Conservation (phyloP, 2,888 invertebrate genomes). For the Mongoloraphidia duomilia region DNA sequence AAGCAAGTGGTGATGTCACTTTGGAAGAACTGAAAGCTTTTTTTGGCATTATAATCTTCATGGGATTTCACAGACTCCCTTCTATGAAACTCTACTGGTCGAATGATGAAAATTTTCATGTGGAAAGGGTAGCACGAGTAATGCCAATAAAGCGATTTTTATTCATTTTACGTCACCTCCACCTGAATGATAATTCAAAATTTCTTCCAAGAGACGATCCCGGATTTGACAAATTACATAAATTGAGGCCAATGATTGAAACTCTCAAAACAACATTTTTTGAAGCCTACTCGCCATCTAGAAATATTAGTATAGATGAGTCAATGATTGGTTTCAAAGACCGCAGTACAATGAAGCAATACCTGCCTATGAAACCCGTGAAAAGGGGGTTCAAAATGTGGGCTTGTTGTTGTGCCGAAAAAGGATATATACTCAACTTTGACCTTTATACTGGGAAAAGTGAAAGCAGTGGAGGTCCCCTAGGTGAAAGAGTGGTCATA, state of each 20-base stretch:
- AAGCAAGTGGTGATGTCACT: no score
- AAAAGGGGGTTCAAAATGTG: slow-evolving; percentile 9
- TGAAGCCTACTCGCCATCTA: slow-evolving; percentile 1
- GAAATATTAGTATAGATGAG: slow-evolving; percentile 11
- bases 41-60: slow-evolving; percentile 8
- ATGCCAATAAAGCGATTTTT: slow-evolving; percentile 11
- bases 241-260: no score
- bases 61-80: slow-evolving; percentile 11
- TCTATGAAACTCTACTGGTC: slow-evolving; percentile 9
- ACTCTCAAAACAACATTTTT: no score
- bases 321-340: slow-evolving; percentile 11
- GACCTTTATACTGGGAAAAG: slow-evolving; percentile 9
- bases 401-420: slow-evolving; percentile 7
- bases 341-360: slow-evolving; percentile 9
- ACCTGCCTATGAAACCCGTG: slow-evolving; percentile 8
- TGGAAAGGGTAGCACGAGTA: slow-evolving; percentile 7
- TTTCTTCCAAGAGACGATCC: no score
- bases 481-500: slow-evolving; percentile 8
- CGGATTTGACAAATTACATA: no score
- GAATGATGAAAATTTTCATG: slow-evolving; percentile 8
- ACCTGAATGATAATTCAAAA: slow-evolving; percentile 7
- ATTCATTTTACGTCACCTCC: slow-evolving; percentile 8
- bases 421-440: slow-evolving; percentile 5
- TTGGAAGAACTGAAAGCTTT: no score
- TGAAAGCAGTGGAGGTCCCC: not conserved